A percentile compares a stretch with the other conserved stretches of the same genome.
These are phyloP conservation scores for Drosophila persimilis DNA, from an alignment of 1,140 invertebrate species.

Conservation along the genomic window DNA sequence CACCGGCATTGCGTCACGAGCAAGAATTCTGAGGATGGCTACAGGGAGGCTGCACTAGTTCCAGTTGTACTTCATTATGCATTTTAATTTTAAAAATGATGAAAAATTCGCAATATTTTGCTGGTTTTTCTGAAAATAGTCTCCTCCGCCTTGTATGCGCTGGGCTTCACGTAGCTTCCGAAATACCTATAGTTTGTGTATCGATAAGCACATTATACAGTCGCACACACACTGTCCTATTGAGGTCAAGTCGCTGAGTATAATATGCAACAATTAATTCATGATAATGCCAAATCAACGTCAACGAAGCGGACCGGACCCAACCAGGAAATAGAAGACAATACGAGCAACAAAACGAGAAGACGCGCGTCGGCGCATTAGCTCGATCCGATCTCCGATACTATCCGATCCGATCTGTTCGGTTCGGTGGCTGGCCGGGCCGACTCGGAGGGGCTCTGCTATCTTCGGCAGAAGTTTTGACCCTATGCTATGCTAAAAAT, in stretches of 20 bases:
- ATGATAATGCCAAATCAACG: slow-evolving; percentile 58
- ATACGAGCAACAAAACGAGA: slow-evolving; percentile 57
- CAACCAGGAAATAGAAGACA: slow-evolving; percentile 69
- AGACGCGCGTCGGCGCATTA: slow-evolving; percentile 46
- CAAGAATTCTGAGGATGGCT: too few relatives aligned
- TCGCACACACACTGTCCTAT: slow-evolving; percentile 40
- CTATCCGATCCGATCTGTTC: slow-evolving; percentile 15
- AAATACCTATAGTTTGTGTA: slow-evolving; percentile 24
- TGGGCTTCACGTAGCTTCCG: slow-evolving; percentile 23
- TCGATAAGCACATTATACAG: slow-evolving; percentile 14
- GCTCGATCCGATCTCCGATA: slow-evolving; percentile 3
- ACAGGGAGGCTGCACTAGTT: too few relatives aligned
- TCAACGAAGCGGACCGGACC: slow-evolving; percentile 45
- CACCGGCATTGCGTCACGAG: too few relatives aligned
- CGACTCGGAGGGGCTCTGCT: too few relatives aligned
- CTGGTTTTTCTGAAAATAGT: too few relatives aligned
- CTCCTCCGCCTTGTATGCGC: slow-evolving; percentile 4
- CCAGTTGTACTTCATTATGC: too few relatives aligned
- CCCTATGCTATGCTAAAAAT: slow-evolving; percentile 56
- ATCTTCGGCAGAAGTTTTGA: slow-evolving; percentile 43
- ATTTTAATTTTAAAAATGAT: too few relatives aligned
- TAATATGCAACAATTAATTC: slow-evolving; percentile 59
- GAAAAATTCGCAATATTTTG: too few relatives aligned
- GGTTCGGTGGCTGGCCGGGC: background rate
- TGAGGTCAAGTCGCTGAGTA: slow-evolving; percentile 58